Conservation (phyloP, 2,113 vertebrate genomes). For the Tricholaema leucomelas region DNA sequence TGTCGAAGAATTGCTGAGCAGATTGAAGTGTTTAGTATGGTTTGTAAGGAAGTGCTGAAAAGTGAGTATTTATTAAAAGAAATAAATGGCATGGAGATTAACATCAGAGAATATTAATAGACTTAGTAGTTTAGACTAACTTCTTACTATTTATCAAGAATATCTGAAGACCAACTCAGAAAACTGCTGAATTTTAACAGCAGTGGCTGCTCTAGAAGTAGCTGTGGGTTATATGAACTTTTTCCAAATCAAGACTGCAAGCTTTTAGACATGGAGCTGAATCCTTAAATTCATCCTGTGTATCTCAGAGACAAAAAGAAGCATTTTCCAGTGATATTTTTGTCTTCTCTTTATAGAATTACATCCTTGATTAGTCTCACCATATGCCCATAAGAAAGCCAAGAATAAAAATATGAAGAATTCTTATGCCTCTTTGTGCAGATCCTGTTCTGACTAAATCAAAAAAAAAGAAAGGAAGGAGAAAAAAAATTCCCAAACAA, state of each 20-base stretch:
- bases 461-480: background rate
- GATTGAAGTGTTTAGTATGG: background rate
- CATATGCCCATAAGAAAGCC: background rate
- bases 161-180: background rate
- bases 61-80: background rate
- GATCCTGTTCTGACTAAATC: background rate
- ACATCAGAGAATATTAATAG: background rate
- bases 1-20: background rate
- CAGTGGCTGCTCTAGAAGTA: background rate
- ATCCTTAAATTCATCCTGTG: background rate
- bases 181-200: background rate
- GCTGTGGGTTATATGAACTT: background rate
- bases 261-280: background rate
- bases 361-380: background rate
- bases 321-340: background rate
- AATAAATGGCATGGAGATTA: background rate
- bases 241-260: background rate
- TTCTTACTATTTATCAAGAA: background rate
- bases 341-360: background rate
- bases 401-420: slow-evolving; percentile 29
- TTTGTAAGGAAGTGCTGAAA: background rate
- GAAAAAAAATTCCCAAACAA: background rate
- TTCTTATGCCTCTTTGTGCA: background rate
- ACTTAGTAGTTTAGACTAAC: background rate
- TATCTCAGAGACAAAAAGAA: background rate